Evolutionary conservation across 1,140 invertebrate genomes (phyloP), one percentile per base, ranked within the genome.

Genomic region (Chrysomallon squamiferum): DNA sequence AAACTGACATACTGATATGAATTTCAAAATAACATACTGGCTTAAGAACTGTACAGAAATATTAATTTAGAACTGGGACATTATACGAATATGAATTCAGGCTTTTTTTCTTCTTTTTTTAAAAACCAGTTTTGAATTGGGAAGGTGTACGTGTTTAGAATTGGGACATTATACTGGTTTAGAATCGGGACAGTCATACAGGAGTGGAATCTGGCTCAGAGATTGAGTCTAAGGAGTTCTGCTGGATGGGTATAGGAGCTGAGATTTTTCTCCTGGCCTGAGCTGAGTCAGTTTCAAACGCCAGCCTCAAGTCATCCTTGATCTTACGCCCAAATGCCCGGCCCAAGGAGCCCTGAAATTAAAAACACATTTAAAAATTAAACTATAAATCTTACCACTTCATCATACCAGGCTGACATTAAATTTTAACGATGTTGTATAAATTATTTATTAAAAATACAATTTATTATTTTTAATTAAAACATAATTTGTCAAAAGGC

Each of bases 271-370:
- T 54, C 50, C 50, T 30, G 7, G 65, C 35, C 67, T 66, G 66
- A 20, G 69, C 65, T 15, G 69, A 63, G 33, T 68, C 65, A 13
- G 52, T 58, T 45, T 75, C 73, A 27, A 73, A 66, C 43, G 70
- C 52, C 43, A 70, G 54, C 25, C 68, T 71, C 30, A 87, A 64
- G 47, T 86, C 85, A 63, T 84, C 89, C 70, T 90, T 90, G 1
- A 88, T 85, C 68, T 89, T 89, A 18, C 92, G 83, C 35, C 92
- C 91, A 41, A 93, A 87, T 15, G 91, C 92, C 69, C 91, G 87
- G 62, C 90, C 91, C 77, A 93, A 86, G 41, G 92, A 93, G 47
- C 92, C 92, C 92, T 93, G 86, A 45, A 86, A 87, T 79, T 54
- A 47, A 56, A 57, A 22, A 54, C 1, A 56, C 30, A 50, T 18